Evolutionary conservation across 2,113 vertebrate genomes (phyloP).

Genomic region (Zingel zingel): DNA sequence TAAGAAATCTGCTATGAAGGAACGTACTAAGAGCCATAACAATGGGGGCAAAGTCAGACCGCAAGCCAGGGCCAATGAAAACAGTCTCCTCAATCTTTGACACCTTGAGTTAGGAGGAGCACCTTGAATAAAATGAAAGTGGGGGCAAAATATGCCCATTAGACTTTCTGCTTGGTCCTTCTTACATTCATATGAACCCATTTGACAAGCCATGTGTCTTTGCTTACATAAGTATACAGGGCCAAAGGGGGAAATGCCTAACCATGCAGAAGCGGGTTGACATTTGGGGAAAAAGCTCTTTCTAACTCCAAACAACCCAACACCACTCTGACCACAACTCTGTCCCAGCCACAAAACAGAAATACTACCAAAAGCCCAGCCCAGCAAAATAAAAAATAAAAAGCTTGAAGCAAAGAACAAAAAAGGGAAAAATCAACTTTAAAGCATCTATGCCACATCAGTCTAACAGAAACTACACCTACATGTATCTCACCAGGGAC

Average conservation of each 20-base stretch:
- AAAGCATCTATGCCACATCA: conserved; percentile 24
- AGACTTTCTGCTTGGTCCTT: background rate
- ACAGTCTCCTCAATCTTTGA: background rate
- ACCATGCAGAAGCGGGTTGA: conserved; percentile 27
- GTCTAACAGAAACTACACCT: conserved; percentile 50
- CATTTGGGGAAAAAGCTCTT: conserved; percentile 41
- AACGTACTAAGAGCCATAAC: conserved; percentile 3
- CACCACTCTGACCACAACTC: conserved; percentile 39
- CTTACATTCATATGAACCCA: background rate
- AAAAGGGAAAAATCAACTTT: conserved; percentile 16
- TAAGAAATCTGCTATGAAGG: conserved; percentile 27
- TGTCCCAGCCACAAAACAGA: conserved; percentile 43
- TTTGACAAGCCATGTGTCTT: background rate
- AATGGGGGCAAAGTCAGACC: conserved; percentile 5
- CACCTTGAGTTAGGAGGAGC: background rate
- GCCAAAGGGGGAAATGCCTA: conserved; percentile 25
- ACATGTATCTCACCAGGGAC: conserved; percentile 11
- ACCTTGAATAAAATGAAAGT: background rate
- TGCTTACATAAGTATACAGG: conserved; percentile 15
- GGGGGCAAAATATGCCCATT: background rate
- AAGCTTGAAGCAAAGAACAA: conserved; percentile 17
- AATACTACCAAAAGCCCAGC: conserved; percentile 51
- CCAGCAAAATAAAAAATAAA: background rate
- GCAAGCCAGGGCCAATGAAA: background rate
- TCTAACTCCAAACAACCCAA: conserved; percentile 36